Base-by-base conservation (phyloP, 1,140 invertebrate species). In the Galendromus occidentalis region DNA sequence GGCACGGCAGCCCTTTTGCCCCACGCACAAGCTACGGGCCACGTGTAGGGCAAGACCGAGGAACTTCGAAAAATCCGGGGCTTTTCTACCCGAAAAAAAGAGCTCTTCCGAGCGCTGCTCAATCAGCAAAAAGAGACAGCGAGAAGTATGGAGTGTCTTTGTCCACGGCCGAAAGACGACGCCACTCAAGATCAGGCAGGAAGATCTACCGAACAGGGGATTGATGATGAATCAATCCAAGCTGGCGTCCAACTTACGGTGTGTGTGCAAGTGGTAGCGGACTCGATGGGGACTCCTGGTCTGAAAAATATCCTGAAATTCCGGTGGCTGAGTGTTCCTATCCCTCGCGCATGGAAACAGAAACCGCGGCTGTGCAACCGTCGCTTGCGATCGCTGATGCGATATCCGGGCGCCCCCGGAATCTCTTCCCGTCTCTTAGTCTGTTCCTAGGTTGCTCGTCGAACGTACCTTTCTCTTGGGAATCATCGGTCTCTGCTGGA, bases 401-500 rank as follows among this genome's bases (percentile, higher is more conserved):
- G 25, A 22, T 33, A n/a, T n/a, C 25, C 22, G 4, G 45, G 45
- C 28, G 45, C 51, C 20, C 25, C 17, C 9, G 12, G 25, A 59
- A 1, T 9, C 25, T 59, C 25, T 25, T 59, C 2, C 9, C 51
- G 14, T 5, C 25, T 59, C 22, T 59, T 59, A 39, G 33, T 39
- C 33, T 39, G 33, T 39, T 39, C 9, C 33, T 6, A 39, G 33
- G 33, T 9, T 39, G 4, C 4, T 39, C 33, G 9, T 39, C 33
- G 20, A 59, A 59, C 51, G 51, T 29, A 59, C 51, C 76, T 66
- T 79, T 76, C 64, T 76, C 51, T 14, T 59, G 51, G 25, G 51
- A 59, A 33, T 59, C 51, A 25, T 59, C 51, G 22, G 51, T 81
- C 67, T 81, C 82, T 64, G 78, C 79, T 2, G 78, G 77, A 71